Evolutionary conservation across 1,140 invertebrate species (phyloP).

Genomic region (Bombyx mandarina): DNA sequence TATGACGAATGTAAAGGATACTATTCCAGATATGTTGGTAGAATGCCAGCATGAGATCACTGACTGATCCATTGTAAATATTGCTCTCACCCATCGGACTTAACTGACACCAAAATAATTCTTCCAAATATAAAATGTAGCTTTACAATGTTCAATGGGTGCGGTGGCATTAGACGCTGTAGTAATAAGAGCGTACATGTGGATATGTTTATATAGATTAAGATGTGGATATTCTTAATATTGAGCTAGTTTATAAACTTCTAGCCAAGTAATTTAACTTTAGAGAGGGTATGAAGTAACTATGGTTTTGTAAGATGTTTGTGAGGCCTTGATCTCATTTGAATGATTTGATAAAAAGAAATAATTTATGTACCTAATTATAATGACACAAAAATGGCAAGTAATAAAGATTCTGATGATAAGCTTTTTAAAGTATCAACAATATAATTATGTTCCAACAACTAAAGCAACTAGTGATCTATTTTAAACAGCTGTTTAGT

Average conservation of each 20-base stretch:
- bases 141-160: constrained; percentile 54
- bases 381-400: constrained; percentile 19
- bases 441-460: too few species aligned
- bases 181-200: constrained; percentile 58
- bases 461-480: too few species aligned
- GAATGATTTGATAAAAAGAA: constrained; percentile 33
- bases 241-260: constrained; percentile 53
- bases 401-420: too few species aligned
- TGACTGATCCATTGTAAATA: constrained; percentile 62
- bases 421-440: too few species aligned
- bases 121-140: constrained; percentile 45
- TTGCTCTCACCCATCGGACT: constrained; percentile 45
- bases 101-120: constrained; percentile 49
- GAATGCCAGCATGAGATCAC: constrained; percentile 25
- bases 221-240: constrained; percentile 64
- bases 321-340: constrained; percentile 59
- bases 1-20: constrained; percentile 20
- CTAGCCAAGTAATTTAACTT: constrained; percentile 12
- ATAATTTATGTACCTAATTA: constrained; percentile 17
- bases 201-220: constrained; percentile 68
- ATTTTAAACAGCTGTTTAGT: too few species aligned
- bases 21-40: constrained; percentile 27
- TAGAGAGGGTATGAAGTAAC: too few species aligned
- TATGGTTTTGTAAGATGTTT: neutral
- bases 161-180: constrained; percentile 57